A percentile compares a stretch with the other conserved stretches of the same genome.
Evolutionary conservation across 2,113 vertebrate species (phyloP).

Genomic region (Haliaeetus leucogaster): DNA sequence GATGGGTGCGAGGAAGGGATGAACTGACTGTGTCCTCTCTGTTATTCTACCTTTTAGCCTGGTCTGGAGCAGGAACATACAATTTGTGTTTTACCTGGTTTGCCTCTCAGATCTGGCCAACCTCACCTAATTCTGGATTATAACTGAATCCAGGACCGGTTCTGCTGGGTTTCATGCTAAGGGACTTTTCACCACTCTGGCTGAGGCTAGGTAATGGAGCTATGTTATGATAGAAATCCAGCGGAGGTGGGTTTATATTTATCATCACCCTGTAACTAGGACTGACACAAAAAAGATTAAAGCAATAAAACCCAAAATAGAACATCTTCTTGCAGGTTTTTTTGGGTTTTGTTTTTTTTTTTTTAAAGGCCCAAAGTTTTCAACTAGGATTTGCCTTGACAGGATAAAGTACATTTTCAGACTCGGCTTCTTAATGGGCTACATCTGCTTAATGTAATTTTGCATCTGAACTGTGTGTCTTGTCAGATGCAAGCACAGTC

Average conservation of each 20-base stretch:
- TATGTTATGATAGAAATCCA: not conserved
- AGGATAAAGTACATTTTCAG: slow-evolving; percentile 37
- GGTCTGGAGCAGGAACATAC: not conserved
- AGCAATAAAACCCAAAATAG: slow-evolving; percentile 21
- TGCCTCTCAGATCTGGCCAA: not conserved
- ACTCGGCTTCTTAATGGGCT: slow-evolving; percentile 51
- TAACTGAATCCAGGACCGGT: not conserved
- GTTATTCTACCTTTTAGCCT: not conserved
- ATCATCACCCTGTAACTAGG: not conserved
- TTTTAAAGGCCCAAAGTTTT: not conserved
- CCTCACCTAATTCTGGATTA: not conserved
- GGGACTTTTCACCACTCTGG: not conserved
- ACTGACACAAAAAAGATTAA: slow-evolving; percentile 32
- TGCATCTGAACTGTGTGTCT: slow-evolving; percentile 9
- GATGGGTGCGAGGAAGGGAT: not conserved
- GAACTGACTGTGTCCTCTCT: not conserved
- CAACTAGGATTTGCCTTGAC: slow-evolving; percentile 56
- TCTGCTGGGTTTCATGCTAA: not conserved
- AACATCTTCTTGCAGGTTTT: not conserved
- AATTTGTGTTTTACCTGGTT: not conserved
- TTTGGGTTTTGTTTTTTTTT: not conserved
- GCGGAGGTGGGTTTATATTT: not conserved
- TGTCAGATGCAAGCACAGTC: not conserved
- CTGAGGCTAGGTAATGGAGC: not conserved
- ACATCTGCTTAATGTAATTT: slow-evolving; percentile 65